Conservation (phyloP, 2,888 invertebrate genomes). For the Allygus modestus region DNA sequence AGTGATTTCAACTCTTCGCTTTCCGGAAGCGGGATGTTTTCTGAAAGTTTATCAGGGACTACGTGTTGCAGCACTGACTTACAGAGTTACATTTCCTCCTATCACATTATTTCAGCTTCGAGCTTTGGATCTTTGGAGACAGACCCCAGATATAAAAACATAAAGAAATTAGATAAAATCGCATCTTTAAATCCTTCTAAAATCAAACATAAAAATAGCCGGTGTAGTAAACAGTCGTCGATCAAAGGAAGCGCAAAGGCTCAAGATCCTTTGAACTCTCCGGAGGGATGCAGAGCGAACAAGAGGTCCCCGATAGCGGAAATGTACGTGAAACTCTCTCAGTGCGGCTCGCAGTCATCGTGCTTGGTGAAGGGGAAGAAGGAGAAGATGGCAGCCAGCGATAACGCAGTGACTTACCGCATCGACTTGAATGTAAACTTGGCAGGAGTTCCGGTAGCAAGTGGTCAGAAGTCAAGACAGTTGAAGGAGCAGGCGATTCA, state of each 20-base stretch:
- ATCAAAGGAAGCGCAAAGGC: background rate
- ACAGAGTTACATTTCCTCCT: background rate
- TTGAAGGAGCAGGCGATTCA: background rate
- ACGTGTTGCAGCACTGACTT: background rate
- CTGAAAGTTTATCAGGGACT: slow-evolving; percentile 15
- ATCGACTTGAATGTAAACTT: slow-evolving; percentile 28
- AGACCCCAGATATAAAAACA: background rate
- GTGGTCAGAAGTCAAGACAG: background rate
- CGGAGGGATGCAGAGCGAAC: background rate
- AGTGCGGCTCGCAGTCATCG: background rate
- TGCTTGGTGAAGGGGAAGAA: background rate
- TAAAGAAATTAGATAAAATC: background rate
- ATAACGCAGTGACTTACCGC: slow-evolving; percentile 15
- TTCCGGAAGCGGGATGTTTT: background rate
- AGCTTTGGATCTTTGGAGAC: background rate
- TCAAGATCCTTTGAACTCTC: background rate
- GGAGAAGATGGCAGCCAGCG: background rate
- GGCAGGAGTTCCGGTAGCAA: background rate
- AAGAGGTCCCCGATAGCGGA: slow-evolving; percentile 43
- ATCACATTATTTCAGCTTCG: background rate
- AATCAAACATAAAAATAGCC: background rate
- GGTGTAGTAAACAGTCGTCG: too few species aligned
- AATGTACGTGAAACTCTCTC: slow-evolving; percentile 44
- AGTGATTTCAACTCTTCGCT: slow-evolving; percentile 25
- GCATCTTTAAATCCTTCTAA: background rate